Evolutionary conservation across 2,797 vertebrate species (phyloP).

Genomic region (Hippoglossus hippoglossus): DNA sequence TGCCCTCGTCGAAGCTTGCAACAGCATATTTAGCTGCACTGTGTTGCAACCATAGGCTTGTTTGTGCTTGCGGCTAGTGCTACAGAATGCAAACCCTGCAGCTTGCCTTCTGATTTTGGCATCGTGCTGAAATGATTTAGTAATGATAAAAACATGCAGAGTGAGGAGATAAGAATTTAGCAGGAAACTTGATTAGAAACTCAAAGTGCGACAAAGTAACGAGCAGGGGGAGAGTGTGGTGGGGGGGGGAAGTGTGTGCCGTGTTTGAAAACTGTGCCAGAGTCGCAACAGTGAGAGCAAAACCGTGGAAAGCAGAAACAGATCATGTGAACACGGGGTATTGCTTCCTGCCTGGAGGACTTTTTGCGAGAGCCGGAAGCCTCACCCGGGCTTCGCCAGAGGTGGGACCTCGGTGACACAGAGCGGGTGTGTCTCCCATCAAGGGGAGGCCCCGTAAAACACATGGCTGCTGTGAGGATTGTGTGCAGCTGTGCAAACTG

Average conservation of each 20-base stretch:
- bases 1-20: slow-evolving; percentile 40
- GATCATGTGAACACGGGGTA: slow-evolving; percentile 2
- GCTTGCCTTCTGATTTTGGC: slow-evolving; percentile 44
- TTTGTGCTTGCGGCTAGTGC: slow-evolving; percentile 64
- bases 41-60: slow-evolving; percentile 70
- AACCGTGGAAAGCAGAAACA: slow-evolving; percentile 18
- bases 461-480: slow-evolving; percentile 23
- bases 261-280: not conserved
- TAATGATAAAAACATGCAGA: slow-evolving; percentile 35
- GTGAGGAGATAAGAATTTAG: slow-evolving; percentile 9
- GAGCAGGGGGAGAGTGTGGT: no score
- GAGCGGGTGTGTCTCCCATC: slow-evolving; percentile 39
- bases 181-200: not conserved
- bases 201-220: not conserved
- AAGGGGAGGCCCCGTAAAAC: slow-evolving; percentile 40
- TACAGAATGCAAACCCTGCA: slow-evolving; percentile 57
- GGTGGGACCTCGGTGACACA: slow-evolving; percentile 31
- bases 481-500: slow-evolving; percentile 70
- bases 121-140: slow-evolving; percentile 50
- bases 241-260: no score
- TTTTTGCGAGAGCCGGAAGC: slow-evolving; percentile 40
- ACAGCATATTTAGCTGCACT: slow-evolving; percentile 43
- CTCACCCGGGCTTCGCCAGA: slow-evolving; percentile 18
- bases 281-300: not conserved
- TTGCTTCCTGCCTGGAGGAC: slow-evolving; percentile 43